Evolutionary conservation across 2,797 vertebrate genomes (phyloP), one percentile per base, ranked within the genome.

Genomic region (Oreochromis grahami): DNA sequence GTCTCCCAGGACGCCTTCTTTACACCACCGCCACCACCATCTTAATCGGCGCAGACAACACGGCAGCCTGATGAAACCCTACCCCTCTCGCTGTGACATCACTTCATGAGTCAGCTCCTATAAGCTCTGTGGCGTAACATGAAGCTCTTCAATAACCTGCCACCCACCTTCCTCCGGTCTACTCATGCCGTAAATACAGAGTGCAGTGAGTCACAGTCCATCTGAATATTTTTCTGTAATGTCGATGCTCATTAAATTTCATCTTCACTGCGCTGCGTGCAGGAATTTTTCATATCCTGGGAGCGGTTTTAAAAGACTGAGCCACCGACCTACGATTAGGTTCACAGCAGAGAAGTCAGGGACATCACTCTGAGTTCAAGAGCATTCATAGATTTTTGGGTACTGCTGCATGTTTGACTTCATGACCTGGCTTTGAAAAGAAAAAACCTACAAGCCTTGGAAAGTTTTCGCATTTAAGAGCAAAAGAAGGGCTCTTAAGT

Each of bases 41-140:
- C 88, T 93, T 91, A 86, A 82, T 76, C 10, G 2, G 12, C 70
- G 65, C 76, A 84, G 84, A 89, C 91, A 92, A 90, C 87, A 93
- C 87, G 90, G 88, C 94, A 86, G 92, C 83, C 88, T 21, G 83
- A 32, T 74, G 87, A 90, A 93, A 88, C 78, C 32, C 72, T 72
- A 90, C 77, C 84, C 83, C 29, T 21, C 5, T 60, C 29, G 58
- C 79, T 82, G 91, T 95, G 95, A 95, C 96, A 91, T 95, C 95
- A 94, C 88, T 77, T 93, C 91, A 94, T 95, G 95, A 96, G 94
- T 95, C 95, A 94, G 91, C 86, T 77, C 41, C 70, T 78, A 56
- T 43, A 53, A 50, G 82, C 74, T 82, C 26, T 9, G 84, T 11
- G 81, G 72, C 36, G 92, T 88, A 94, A 96, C 84, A 70, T 14